Conservation (phyloP, 2,888 invertebrate species). For the Dasysyrphus albostriatus region DNA sequence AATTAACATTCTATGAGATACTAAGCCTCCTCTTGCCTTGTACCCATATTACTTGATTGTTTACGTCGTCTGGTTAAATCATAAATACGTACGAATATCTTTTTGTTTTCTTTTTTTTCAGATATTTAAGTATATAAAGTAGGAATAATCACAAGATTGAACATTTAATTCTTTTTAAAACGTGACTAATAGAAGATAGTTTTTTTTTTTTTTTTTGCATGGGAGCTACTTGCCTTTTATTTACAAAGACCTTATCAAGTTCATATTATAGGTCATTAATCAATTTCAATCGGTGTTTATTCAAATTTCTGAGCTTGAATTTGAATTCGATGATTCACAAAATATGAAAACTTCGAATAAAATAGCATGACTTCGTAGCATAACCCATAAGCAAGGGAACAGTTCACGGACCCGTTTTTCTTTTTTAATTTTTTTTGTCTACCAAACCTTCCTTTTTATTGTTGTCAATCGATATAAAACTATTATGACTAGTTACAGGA, state of each 20-base stretch:
- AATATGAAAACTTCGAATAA: neutral
- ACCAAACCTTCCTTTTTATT: neutral
- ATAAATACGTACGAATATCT: neutral
- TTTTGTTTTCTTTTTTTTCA: neutral
- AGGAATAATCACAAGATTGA: neutral
- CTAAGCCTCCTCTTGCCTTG: conserved; percentile 31
- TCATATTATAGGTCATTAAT: conserved; percentile 19
- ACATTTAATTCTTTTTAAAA: neutral
- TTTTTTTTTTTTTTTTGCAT: neutral
- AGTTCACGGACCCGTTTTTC: neutral
- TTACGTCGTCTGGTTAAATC: conserved; percentile 18
- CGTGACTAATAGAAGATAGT: conserved; percentile 4
- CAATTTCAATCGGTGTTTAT: neutral
- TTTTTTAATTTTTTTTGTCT: neutral
- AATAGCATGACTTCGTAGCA: neutral
- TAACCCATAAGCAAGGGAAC: neutral
- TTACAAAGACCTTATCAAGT: conserved; percentile 26
- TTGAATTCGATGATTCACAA: conserved; percentile 13
- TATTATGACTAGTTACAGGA: neutral
- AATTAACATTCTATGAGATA: conserved; percentile 59
- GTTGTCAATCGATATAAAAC: conserved; percentile 5
- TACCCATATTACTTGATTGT: conserved; percentile 17
- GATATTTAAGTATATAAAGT: neutral
- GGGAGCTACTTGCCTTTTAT: neutral
- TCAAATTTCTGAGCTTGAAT: neutral